These are phyloP conservation scores for Eriocheir sinensis DNA, from an alignment of 1,140 invertebrate species.

Conservation along the genomic window DNA sequence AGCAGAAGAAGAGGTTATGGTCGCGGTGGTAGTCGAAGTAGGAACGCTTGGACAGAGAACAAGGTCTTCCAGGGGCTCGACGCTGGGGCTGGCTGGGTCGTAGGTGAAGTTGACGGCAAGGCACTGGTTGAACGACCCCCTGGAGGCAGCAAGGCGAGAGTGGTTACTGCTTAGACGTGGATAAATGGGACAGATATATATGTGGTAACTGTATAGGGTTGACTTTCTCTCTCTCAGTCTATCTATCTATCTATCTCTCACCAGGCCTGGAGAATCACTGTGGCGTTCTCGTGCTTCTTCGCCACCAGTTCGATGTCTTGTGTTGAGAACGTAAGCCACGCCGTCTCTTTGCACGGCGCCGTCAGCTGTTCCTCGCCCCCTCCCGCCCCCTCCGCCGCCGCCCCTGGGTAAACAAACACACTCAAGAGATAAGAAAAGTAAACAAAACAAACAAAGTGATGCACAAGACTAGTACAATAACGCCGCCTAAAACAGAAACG, in stretches of 20 bases:
- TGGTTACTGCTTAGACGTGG: no score
- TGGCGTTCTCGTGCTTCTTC: slow-evolving; percentile 34
- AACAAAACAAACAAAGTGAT: no score
- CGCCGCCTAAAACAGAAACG: no score
- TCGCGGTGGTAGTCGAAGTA: background rate
- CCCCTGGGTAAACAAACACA: no score
- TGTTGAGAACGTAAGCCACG: background rate
- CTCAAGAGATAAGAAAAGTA: no score
- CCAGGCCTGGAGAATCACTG: background rate
- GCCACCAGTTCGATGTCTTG: background rate
- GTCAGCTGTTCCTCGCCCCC: no score
- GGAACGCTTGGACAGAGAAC: slow-evolving; percentile 19
- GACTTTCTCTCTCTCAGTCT: no score
- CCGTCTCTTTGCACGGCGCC: background rate
- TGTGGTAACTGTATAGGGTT: no score
- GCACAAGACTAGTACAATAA: no score
- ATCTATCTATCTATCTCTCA: background rate
- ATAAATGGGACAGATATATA: no score
- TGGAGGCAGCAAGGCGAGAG: background rate
- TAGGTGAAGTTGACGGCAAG: slow-evolving; percentile 64
- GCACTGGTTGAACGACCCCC: slow-evolving; percentile 27
- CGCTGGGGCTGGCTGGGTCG: slow-evolving; percentile 36
- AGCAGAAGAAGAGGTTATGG: background rate
- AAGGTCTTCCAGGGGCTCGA: slow-evolving; percentile 27
- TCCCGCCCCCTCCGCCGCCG: background rate